A percentile compares a stretch with the other conserved stretches of the same genome.
These are phyloP conservation scores for Lasioglossum calceatum DNA, from an alignment of 2,888 invertebrate genomes.

Conservation along the genomic window DNA sequence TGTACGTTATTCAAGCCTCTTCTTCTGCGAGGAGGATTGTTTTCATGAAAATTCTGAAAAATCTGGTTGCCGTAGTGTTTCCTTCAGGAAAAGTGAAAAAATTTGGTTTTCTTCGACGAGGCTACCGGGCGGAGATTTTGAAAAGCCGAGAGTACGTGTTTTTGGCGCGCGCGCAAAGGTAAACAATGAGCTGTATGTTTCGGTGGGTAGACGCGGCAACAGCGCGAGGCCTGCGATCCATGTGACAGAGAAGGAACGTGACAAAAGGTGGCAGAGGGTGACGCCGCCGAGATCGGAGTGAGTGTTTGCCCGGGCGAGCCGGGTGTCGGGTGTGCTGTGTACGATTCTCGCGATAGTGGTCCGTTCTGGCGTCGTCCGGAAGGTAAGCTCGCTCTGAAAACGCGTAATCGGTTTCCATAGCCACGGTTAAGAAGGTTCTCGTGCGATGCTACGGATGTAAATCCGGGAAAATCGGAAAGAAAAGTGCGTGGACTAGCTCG, in stretches of 20 bases:
- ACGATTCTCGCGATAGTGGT: slow-evolving; percentile 65
- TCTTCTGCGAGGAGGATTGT: neutral
- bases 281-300: slow-evolving; percentile 81
- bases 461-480: slow-evolving; percentile 49
- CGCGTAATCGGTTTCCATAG: slow-evolving; percentile 29
- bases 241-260: slow-evolving; percentile 84
- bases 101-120: neutral
- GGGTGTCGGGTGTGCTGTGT: slow-evolving; percentile 78
- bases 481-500: slow-evolving; percentile 63
- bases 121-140: slow-evolving; percentile 7
- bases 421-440: neutral
- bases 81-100: neutral
- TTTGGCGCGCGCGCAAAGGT: slow-evolving; percentile 75
- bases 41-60: neutral
- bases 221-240: slow-evolving; percentile 77
- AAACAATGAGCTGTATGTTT: slow-evolving; percentile 71
- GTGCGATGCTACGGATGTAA: slow-evolving; percentile 39
- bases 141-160: slow-evolving; percentile 52
- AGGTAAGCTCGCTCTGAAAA: slow-evolving; percentile 61
- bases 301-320: slow-evolving; percentile 82
- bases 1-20: neutral
- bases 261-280: slow-evolving; percentile 83
- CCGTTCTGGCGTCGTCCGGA: slow-evolving; percentile 70
- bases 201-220: slow-evolving; percentile 75
- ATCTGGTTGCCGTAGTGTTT: neutral